Conservation (phyloP, 1,140 invertebrate species). For the Drosophila cardini region DNA sequence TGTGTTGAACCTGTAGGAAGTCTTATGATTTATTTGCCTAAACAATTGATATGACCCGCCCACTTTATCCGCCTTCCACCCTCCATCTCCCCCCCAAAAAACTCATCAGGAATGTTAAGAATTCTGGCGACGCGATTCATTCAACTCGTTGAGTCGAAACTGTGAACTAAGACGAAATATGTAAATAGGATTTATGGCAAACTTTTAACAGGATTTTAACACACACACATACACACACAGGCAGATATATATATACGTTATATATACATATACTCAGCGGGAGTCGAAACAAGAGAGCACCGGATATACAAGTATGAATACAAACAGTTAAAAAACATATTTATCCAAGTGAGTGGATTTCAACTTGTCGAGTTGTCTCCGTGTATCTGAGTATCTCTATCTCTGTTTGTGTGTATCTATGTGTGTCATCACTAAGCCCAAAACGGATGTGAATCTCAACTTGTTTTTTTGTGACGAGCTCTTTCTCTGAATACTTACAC, state of each 20-base stretch:
- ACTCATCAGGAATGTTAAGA: not conserved
- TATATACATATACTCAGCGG: slow-evolving; percentile 20
- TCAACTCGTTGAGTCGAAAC: slow-evolving; percentile 55
- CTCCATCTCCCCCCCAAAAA: not conserved
- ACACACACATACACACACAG: slow-evolving; percentile 19
- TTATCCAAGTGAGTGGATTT: slow-evolving; percentile 74
- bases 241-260: not conserved
- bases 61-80: too few species aligned
- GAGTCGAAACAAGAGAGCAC: slow-evolving; percentile 4
- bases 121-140: slow-evolving; percentile 36
- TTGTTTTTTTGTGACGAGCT: slow-evolving; percentile 30
- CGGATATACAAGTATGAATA: slow-evolving; percentile 17
- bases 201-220: slow-evolving; percentile 76
- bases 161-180: slow-evolving; percentile 64
- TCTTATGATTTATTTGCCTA: slow-evolving; percentile 73
- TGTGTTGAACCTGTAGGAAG: slow-evolving; percentile 45
- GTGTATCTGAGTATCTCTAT: slow-evolving; percentile 2
- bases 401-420: slow-evolving; percentile 3
- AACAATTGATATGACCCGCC: slow-evolving; percentile 62
- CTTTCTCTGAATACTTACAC: too few species aligned
- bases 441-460: slow-evolving; percentile 36
- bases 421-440: slow-evolving; percentile 39
- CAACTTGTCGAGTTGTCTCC: slow-evolving; percentile 17
- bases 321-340: slow-evolving; percentile 67
- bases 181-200: slow-evolving; percentile 80